Evolutionary conservation across 1,140 invertebrate species (phyloP).

Genomic region (Apis cerana): DNA sequence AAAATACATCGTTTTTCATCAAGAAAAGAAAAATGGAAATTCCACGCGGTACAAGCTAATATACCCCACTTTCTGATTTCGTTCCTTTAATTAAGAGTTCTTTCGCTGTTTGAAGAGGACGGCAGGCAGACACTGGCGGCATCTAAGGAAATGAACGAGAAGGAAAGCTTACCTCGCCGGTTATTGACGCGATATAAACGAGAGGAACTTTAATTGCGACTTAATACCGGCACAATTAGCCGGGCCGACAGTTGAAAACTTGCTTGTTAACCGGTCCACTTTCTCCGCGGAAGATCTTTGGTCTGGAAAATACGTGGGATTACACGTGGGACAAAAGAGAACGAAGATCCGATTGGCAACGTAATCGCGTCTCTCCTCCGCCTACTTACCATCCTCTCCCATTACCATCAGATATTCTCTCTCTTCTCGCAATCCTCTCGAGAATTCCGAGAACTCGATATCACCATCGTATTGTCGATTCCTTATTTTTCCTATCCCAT

Average conservation of each 20-base stretch:
- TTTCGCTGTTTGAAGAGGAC: too few relatives aligned
- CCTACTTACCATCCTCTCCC: not conserved
- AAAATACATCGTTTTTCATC: too few relatives aligned
- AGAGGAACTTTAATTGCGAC: constrained; percentile 61
- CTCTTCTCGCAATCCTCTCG: not conserved
- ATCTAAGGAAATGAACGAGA: not conserved
- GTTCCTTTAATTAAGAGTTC: not conserved
- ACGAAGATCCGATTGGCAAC: constrained; percentile 28
- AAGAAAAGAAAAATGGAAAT: too few relatives aligned
- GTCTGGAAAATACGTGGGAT: not conserved
- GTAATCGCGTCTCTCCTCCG: not conserved
- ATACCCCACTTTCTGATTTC: too few relatives aligned
- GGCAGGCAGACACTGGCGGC: too few relatives aligned
- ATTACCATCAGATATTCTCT: not conserved
- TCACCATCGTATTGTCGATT: not conserved
- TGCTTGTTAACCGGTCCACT: constrained; percentile 47
- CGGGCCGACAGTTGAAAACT: constrained; percentile 26
- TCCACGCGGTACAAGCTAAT: too few relatives aligned
- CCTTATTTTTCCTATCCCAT: not conserved
- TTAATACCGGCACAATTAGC: constrained; percentile 64
- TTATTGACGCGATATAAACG: constrained; percentile 39
- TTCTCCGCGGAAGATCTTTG: constrained; percentile 24
- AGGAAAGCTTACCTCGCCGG: not conserved
- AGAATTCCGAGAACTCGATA: too few relatives aligned
- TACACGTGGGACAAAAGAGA: not conserved